Evolutionary conservation across 2,113 vertebrate genomes (phyloP).

Genomic region (Heptranchias perlo): DNA sequence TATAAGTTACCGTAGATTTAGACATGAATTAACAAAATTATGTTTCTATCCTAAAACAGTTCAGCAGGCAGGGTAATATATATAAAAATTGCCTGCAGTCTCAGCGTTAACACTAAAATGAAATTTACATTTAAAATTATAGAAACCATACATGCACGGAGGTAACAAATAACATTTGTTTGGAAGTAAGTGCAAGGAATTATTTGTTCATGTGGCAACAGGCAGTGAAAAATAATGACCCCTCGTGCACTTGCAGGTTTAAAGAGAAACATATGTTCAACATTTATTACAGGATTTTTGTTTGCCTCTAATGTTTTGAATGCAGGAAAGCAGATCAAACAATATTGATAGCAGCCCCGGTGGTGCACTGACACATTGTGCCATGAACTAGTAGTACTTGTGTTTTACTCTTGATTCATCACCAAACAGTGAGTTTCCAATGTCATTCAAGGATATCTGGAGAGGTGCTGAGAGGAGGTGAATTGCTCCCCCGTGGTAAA

Average conservation of each 20-base stretch:
- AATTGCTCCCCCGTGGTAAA: not conserved
- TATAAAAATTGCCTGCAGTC: not conserved
- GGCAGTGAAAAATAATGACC: not conserved
- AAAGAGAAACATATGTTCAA: conserved; percentile 21
- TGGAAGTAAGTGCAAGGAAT: not conserved
- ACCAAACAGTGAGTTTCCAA: not conserved
- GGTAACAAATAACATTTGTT: not conserved
- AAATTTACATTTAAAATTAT: not conserved
- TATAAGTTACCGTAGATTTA: not conserved
- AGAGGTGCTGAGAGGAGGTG: not conserved
- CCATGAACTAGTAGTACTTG: not conserved
- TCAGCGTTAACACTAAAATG: not conserved
- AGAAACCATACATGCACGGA: not conserved
- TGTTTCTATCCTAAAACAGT: not conserved
- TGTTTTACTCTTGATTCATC: not conserved
- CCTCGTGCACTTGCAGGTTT: not conserved
- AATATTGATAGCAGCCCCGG: not conserved
- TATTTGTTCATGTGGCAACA: not conserved
- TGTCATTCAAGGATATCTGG: not conserved
- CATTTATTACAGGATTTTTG: not conserved
- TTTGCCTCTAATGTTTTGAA: not conserved
- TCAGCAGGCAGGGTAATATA: not conserved
- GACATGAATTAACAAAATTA: not conserved
- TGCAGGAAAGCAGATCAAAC: not conserved
- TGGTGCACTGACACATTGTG: not conserved